Percentiles rank a stretch among this genome's conserved stretches.
Conservation (phyloP, 1,140 invertebrate species). For the Bombus sylvicola region DNA sequence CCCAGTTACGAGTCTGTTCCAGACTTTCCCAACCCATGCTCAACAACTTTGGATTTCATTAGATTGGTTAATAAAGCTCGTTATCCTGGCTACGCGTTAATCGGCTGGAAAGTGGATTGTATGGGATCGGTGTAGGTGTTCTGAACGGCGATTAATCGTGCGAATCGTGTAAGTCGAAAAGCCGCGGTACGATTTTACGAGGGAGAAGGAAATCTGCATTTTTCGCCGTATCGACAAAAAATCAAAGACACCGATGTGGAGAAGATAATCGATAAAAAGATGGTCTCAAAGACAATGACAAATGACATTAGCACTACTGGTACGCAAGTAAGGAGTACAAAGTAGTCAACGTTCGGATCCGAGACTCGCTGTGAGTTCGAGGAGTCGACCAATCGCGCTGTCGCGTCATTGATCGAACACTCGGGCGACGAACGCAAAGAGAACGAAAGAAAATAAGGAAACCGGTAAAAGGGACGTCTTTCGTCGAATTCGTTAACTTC, state of each 20-base stretch:
- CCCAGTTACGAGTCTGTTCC: conserved; percentile 11
- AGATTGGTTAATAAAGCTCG: conserved; percentile 44
- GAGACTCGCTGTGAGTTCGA: conserved; percentile 20
- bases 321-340: conserved; percentile 36
- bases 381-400: conserved; percentile 46
- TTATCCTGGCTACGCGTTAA: conserved; percentile 38
- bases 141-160: conserved; percentile 1
- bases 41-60: conserved; percentile 52
- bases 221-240: not conserved
- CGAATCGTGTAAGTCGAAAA: no score
- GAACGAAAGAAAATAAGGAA: conserved; percentile 4
- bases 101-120: conserved; percentile 38
- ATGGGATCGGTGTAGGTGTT: not conserved
- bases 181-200: not conserved
- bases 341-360: not conserved
- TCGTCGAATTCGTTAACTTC: conserved; percentile 67
- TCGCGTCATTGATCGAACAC: conserved; percentile 21
- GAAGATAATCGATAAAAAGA: not conserved
- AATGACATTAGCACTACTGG: conserved; percentile 35
- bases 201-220: not conserved
- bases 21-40: not conserved
- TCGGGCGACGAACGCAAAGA: not conserved
- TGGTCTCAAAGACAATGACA: conserved; percentile 2
- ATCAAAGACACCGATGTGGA: not conserved
- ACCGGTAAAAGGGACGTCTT: conserved; percentile 25